Evolutionary conservation across 1,140 invertebrate genomes (phyloP), one percentile per base, ranked within the genome.

Genomic region (Dendroctonus valens): DNA sequence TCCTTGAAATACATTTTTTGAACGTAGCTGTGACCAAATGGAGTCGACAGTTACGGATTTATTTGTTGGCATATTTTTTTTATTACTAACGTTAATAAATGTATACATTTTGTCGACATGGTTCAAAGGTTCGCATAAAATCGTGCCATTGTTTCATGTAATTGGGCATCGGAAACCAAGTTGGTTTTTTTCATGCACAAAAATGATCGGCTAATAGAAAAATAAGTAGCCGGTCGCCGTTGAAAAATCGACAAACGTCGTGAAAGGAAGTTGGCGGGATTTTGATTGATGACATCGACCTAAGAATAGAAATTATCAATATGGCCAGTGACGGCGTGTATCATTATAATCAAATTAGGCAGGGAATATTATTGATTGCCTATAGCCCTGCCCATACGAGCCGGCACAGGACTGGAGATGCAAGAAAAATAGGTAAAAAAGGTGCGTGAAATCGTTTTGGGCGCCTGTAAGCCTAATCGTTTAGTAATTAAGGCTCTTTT

Each of bases 321-420:
- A 67, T 49, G 51, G 26, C 42, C 65, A 60, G 59, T 67, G 58
- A 66, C 64, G 64, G 55, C 64, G 64, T 59, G 49, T 67, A 67
- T 67, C 65, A 67, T 67, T 67, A 67, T 67, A 67, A 67, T 67
- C 65, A 59, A 67, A 67, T 67, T 67, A 67, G 65, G 57, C 9
- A 46, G 37, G 41, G 59, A 62, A 61, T 60, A 67, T 61, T 67
- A 67, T 67, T 67, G 65, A 67, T 61, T 61, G 65, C 65, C 51
- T 67, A 67, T 67, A 42, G 59, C 59, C 65, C 65, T 46, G 59
- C 65, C 65, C 65, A 60, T 59, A 41, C 50, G 63, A 58, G 41
- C 59, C 38, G 15, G 41, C 15, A 38, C 15, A 26, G 11, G 41
- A 14, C 42, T n/a, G 40, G 41, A 50, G 62, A 57, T 65, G 51